phyloP scores from a whole-genome alignment of 1,140 invertebrate species.

The Megalonaias nervosa region DNA sequence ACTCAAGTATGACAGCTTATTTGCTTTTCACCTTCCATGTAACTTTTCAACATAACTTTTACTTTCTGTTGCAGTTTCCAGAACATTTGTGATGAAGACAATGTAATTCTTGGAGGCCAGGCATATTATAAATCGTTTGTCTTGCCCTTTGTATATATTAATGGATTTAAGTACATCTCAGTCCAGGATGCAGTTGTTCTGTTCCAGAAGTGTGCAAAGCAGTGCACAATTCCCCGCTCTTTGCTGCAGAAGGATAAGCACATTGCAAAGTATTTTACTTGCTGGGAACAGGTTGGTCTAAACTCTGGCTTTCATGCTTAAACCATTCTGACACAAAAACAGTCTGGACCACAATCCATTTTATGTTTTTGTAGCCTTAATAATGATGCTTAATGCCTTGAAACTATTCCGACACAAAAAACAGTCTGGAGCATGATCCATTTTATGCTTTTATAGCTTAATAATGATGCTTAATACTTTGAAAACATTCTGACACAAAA shows the following conservation, averaged over 20 bases:
- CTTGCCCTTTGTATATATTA: conserved; percentile 33
- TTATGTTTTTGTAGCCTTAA: too few species aligned
- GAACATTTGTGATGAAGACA: conserved; percentile 30
- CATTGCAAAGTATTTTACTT: conserved; percentile 21
- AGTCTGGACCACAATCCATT: too few species aligned
- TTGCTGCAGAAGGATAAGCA: conserved; percentile 23
- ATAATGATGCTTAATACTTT: too few species aligned
- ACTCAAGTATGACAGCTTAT: too few species aligned
- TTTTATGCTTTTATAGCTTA: too few species aligned
- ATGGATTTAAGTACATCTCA: conserved; percentile 30
- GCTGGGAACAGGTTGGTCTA: conserved; percentile 31
- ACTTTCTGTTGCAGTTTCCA: conserved; percentile 12
- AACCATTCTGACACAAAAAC: too few species aligned
- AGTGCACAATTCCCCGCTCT: conserved; percentile 24
- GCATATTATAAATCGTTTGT: conserved; percentile 19
- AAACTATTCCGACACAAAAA: too few species aligned
- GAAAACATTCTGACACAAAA: too few species aligned
- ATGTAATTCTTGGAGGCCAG: conserved; percentile 20
- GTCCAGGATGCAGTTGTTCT: conserved; percentile 17
- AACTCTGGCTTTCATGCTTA: neutral
- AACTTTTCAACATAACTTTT: too few species aligned
- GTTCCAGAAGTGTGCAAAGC: conserved; percentile 11
- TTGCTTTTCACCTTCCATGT: too few species aligned
- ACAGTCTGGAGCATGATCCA: too few species aligned
- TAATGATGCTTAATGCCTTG: too few species aligned